Base-by-base conservation (phyloP, 2,113 vertebrate species). In the Nothocercus julius region DNA sequence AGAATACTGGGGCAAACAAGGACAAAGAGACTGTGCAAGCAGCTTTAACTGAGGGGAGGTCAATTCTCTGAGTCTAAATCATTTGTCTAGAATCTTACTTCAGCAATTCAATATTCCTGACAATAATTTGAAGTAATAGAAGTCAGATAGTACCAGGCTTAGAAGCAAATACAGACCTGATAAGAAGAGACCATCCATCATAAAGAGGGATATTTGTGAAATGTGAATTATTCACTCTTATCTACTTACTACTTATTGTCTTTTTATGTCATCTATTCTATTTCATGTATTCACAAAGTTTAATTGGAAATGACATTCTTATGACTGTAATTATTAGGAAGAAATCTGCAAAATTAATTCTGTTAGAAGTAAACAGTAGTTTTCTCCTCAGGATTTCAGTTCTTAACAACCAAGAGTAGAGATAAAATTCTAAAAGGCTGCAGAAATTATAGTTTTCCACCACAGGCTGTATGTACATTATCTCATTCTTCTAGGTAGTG, bases 211-310 rank as follows among this genome's bases (percentile, higher is more conserved):
- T 58, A 74, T 56, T 85, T 63, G 25, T 73, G 89, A 89, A 84
- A 79, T 75, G 19, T 51, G 89, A 89, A 81, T 93, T 82, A 87
- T 78, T 95, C 58, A 64, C 34, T 84, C 34, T 84, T 92, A 95
- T 81, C 61, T 87, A 47, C 61, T 93, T 92, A 32, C 7, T 74
- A 22, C 69, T 93, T 75, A 54, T 82, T 92, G 47, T 82, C 61
- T 59, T 84, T 73, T 84, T 56, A 89, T 85, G 86, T 84, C 42
- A 49, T 92, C 68, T 49, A 49, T 49, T 49, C 47, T 49, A 49
- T 49, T 49, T 21, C 47, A 49, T 49, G 47, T 49, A 49, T 34
- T 75, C 22, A 78, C 32, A 85, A 90, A 79, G 3, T 19, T 25
- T 91, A 91, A 88, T 24, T 79, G 53, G 70, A 94, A 92, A 85